Evolutionary conservation across 1,140 invertebrate genomes (phyloP).

Genomic region (Platyscapa corneri): DNA sequence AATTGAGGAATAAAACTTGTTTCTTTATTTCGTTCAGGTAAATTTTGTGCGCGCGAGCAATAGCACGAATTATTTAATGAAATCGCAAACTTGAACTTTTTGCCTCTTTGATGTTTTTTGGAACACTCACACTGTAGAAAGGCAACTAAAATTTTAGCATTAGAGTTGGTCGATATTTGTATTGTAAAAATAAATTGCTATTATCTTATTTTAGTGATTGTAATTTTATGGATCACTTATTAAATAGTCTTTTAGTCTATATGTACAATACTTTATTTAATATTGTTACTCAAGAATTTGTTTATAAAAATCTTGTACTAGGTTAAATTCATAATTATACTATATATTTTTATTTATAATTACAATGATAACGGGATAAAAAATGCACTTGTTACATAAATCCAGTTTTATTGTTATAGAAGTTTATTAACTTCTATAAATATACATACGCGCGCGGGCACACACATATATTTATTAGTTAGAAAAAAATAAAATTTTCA

Average conservation of each 20-base stretch:
- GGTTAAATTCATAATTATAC: not conserved
- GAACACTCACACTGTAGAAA: not conserved
- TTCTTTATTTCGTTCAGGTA: not conserved
- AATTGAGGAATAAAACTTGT: slow-evolving; percentile 4
- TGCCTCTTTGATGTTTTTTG: slow-evolving; percentile 18
- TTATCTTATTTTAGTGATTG: slow-evolving; percentile 50
- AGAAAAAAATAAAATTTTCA: not conserved
- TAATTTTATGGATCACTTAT: too few relatives aligned
- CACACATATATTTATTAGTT: slow-evolving; percentile 8
- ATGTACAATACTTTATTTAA: slow-evolving; percentile 37
- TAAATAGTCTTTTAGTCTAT: too few relatives aligned
- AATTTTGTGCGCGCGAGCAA: slow-evolving; percentile 4
- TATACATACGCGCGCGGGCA: too few relatives aligned
- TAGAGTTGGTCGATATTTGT: slow-evolving; percentile 37
- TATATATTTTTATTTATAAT: slow-evolving; percentile 34
- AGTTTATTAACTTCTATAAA: too few relatives aligned
- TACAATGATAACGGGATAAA: slow-evolving; percentile 16
- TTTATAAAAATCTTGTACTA: slow-evolving; percentile 8
- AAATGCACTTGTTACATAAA: slow-evolving; percentile 46
- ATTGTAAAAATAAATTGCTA: slow-evolving; percentile 43
- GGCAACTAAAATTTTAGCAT: slow-evolving; percentile 28
- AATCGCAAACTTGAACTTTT: slow-evolving; percentile 27
- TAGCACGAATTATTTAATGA: slow-evolving; percentile 38
- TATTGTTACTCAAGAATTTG: slow-evolving; percentile 34
- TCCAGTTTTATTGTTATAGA: slow-evolving; percentile 28